Evolutionary conservation across 2,797 vertebrate species (phyloP).

Genomic region (Apogon talboti): DNA sequence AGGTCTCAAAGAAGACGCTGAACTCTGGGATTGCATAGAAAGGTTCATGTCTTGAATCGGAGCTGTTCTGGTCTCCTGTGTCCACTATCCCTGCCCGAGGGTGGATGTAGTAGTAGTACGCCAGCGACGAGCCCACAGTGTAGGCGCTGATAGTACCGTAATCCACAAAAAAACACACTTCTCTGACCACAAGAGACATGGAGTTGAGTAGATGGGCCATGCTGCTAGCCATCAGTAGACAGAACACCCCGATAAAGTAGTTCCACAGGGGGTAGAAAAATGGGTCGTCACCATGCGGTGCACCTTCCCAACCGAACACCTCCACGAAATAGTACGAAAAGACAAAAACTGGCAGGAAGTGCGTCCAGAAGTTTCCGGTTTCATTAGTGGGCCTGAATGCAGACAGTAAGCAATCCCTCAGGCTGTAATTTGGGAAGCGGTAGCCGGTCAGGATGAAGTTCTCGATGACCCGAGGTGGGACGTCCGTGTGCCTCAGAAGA

Average conservation of each 20-base stretch:
- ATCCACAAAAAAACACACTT: slow-evolving; percentile 86
- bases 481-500: slow-evolving; percentile 82
- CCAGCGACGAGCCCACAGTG: slow-evolving; percentile 80
- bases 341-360: slow-evolving; percentile 86
- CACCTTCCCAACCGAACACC: slow-evolving; percentile 79
- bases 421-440: slow-evolving; percentile 86
- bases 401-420: slow-evolving; percentile 81
- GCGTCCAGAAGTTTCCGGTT: slow-evolving; percentile 89
- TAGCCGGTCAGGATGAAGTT: slow-evolving; percentile 87
- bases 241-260: slow-evolving; percentile 83
- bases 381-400: slow-evolving; percentile 88
- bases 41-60: slow-evolving; percentile 19
- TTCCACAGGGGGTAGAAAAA: slow-evolving; percentile 87
- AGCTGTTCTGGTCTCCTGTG: slow-evolving; percentile 35
- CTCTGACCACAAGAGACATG: slow-evolving; percentile 84
- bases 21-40: slow-evolving; percentile 40
- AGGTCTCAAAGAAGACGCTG: slow-evolving; percentile 74
- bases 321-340: slow-evolving; percentile 82
- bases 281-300: slow-evolving; percentile 43
- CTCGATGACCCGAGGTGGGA: slow-evolving; percentile 82
- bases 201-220: slow-evolving; percentile 86
- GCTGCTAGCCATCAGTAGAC: slow-evolving; percentile 83
- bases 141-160: slow-evolving; percentile 83
- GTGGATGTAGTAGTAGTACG: slow-evolving; percentile 80
- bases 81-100: slow-evolving; percentile 74